Conservation (phyloP, 2,888 invertebrate genomes). For the Ariolimax columbianus region DNA sequence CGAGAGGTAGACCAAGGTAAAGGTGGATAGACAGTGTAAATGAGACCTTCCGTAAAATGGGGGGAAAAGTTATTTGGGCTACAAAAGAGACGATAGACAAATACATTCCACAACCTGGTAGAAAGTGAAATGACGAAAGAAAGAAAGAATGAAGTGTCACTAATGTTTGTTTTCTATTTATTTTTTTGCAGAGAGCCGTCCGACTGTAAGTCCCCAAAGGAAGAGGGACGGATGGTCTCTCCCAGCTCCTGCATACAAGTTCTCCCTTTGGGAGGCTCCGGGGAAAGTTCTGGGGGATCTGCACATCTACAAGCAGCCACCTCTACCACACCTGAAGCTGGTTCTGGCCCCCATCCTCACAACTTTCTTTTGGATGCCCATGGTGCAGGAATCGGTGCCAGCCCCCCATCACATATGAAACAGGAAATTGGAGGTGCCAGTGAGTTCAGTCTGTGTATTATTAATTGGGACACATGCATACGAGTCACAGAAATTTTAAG, state of each 20-base stretch:
- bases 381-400: slow-evolving; percentile 27
- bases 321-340: slow-evolving; percentile 66
- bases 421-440: slow-evolving; percentile 52
- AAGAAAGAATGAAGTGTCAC: no score
- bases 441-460: slow-evolving; percentile 14
- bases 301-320: slow-evolving; percentile 64
- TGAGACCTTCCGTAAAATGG: no score
- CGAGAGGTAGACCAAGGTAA: no score
- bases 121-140: no score
- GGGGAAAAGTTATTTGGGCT: no score
- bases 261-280: slow-evolving; percentile 53
- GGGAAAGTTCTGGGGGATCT: slow-evolving; percentile 34
- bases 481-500: no score
- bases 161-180: background rate
- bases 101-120: no score
- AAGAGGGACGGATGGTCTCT: slow-evolving; percentile 61
- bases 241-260: slow-evolving; percentile 60
- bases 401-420: slow-evolving; percentile 50
- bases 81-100: no score
- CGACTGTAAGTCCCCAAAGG: slow-evolving; percentile 55
- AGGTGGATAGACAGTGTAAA: no score
- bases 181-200: slow-evolving; percentile 53
- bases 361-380: slow-evolving; percentile 51
- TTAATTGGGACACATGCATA: no score
- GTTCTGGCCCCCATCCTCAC: slow-evolving; percentile 49